A percentile compares a stretch with the other conserved stretches of the same genome.
phyloP scores from a whole-genome alignment of 2,888 invertebrate species.

The Cephus runcator region DNA sequence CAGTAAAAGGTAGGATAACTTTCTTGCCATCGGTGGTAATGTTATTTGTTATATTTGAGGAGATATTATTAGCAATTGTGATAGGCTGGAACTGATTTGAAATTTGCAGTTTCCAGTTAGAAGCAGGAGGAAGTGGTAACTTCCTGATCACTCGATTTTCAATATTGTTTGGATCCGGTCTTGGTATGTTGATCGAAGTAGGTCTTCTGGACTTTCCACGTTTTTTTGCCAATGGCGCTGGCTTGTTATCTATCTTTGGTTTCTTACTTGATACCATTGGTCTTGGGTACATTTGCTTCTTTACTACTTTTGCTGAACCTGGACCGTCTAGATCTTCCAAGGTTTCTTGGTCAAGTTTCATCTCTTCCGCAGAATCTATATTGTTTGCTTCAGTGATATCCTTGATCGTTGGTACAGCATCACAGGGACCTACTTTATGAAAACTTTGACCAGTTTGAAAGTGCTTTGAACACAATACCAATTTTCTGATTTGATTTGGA shows the following conservation, averaged over 20 bases:
- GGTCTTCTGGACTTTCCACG: slow-evolving; percentile 58
- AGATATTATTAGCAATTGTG: slow-evolving; percentile 49
- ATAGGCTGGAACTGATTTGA: slow-evolving; percentile 58
- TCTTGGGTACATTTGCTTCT: slow-evolving; percentile 33
- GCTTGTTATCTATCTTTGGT: slow-evolving; percentile 60
- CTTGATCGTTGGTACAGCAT: slow-evolving; percentile 59
- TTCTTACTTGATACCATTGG: slow-evolving; percentile 62
- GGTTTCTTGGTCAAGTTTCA: slow-evolving; percentile 5
- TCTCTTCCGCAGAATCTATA: background rate
- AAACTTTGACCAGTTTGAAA: slow-evolving; percentile 59
- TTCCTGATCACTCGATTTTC: slow-evolving; percentile 50
- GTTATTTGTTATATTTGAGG: slow-evolving; percentile 37
- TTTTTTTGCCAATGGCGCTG: slow-evolving; percentile 60
- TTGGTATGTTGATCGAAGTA: slow-evolving; percentile 58
- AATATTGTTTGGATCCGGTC: slow-evolving; percentile 46
- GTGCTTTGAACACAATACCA: slow-evolving; percentile 60
- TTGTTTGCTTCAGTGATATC: slow-evolving; percentile 35
- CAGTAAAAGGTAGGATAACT: slow-evolving; percentile 59
- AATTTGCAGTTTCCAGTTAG: slow-evolving; percentile 57
- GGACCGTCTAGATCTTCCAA: slow-evolving; percentile 3
- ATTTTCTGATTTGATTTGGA: slow-evolving; percentile 60
- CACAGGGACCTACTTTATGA: slow-evolving; percentile 57
- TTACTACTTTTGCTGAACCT: slow-evolving; percentile 25
- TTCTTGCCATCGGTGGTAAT: slow-evolving; percentile 52
- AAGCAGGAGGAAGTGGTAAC: slow-evolving; percentile 52